Base-by-base conservation (phyloP, 2,113 vertebrate species). In the Puffinus mauretanicus region DNA sequence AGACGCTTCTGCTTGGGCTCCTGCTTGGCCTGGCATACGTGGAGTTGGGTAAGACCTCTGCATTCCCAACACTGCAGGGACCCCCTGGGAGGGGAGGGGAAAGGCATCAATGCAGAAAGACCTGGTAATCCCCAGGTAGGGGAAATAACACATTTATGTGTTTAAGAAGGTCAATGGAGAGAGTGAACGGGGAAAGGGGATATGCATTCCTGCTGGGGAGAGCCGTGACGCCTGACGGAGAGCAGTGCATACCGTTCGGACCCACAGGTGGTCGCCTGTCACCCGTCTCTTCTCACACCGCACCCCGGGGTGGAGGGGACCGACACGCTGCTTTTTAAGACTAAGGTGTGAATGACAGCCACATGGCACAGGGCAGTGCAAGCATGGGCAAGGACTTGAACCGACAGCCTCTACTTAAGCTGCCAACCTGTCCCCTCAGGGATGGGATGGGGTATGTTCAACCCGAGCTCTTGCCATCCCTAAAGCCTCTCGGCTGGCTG, bases 181-280 rank as follows among this genome's bases (percentile, higher is more conserved):
- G 26, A 26, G 17, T 71, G 61, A 66, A 75, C 16, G 26, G 52
- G 27, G 66, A 42, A 58, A 81, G 11, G 5, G 42, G 60, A 13
- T 16, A 19, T 27, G 20, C 5, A 27, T 77, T 86, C 58, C 36
- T 36, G 40, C 11, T 54, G 46, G 51, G 58, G 44, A 86, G 38
- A 86, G 38, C 14, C 3, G 4, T 52, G 49, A 32, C 2, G 1
- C 27, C 15, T 66, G 27, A 27, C 1, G 2, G 44, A 81, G 36
- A 73, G 34, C 0, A 8, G 17, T 8, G n/a, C 3, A 8, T 1
- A 1, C 60, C 2, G 0, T 81, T 52, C 0, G 3, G 70, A n/a
- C 13, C 5, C 11, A 7, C 13, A 13, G 18, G 25, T 25, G 32
- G 30, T 47, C 6, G 0, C 10, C 22, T 47, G 26, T 27, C n/a